Evolutionary conservation across 2,888 invertebrate species (phyloP), one percentile per base, ranked within the genome.

Genomic region (Polylopha cassiicola): DNA sequence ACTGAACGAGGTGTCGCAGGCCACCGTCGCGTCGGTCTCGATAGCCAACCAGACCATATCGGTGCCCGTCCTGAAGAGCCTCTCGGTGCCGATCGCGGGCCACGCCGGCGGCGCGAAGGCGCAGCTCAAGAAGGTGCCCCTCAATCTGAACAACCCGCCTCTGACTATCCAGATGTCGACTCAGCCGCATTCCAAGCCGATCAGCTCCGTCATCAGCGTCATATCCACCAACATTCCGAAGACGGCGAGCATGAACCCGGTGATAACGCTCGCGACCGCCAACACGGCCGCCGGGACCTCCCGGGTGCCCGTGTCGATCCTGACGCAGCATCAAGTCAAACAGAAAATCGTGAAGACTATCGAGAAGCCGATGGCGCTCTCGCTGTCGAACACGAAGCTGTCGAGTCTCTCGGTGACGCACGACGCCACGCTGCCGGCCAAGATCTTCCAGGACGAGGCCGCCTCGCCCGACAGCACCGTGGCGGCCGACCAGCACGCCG

Each of bases 381-480:
- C 80, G 53, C 79, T 87, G 16, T 79, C 86, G 2, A 82, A 82
- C 44, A 68, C 87, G 0, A 88, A 88, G 49, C 56, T 88, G 7
- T 89, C 90, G 0, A 86, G 89, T 47, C 73, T 89, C 26, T 81
- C 88, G 0, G 87, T 88, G 4, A 73, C 85, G 1, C 88, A 88
- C 54, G 90, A 88, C 55, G 88, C 76, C 44, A 87, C 87, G 4
- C 70, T 90, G 9, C 90, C 90, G 0, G 89, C 89, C 4, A 90
- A 90, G 61, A 90, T 90, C 56, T 90, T 90, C 59, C 90, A 90
- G 64, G 90, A 90, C 51, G 90, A 90, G 48, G 89, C 87, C 0
- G 87, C 88, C 0, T 89, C 90, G 0, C 89, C 90, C 0, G 89
- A 89, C 47, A 78, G 82, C 43, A 76, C 84, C 1, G 73, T 75